phyloP scores from a whole-genome alignment of 1,140 invertebrate species.

The Branchinecta lindahli region DNA sequence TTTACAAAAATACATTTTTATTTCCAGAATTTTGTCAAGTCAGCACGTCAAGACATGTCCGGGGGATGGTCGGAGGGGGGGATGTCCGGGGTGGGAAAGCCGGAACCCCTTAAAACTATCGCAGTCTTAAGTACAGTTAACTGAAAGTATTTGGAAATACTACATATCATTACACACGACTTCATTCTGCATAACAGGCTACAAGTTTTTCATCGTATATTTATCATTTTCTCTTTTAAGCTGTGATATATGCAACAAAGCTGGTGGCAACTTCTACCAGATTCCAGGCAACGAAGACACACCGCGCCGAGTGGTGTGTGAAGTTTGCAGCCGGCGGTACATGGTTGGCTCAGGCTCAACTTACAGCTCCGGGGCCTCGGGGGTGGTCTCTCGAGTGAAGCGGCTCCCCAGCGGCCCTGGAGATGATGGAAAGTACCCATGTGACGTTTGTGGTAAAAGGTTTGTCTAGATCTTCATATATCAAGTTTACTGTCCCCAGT shows the following conservation, averaged over 20 bases:
- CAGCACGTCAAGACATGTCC: too few relatives aligned
- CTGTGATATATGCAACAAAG: conserved; percentile 5
- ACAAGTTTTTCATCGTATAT: too few relatives aligned
- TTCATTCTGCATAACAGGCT: too few relatives aligned
- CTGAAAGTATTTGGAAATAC: too few relatives aligned
- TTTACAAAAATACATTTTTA: too few relatives aligned
- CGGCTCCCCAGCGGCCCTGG: not conserved
- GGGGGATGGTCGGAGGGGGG: too few relatives aligned
- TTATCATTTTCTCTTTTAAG: not conserved
- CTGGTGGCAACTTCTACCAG: not conserved
- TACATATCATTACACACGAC: too few relatives aligned
- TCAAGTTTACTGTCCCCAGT: too few relatives aligned
- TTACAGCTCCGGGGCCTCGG: not conserved
- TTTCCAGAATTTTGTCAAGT: too few relatives aligned
- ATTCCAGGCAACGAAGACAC: not conserved
- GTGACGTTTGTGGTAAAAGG: not conserved
- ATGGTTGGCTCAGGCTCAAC: not conserved
- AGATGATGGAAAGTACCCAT: not conserved
- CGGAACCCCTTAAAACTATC: too few relatives aligned
- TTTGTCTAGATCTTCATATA: not conserved
- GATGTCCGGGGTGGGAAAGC: too few relatives aligned
- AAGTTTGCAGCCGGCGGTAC: not conserved
- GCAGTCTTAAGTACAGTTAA: too few relatives aligned
- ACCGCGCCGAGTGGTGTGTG: not conserved
- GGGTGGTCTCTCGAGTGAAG: not conserved